phyloP scores from a whole-genome alignment of 2,888 invertebrate species.

The Notodonta dromedarius region DNA sequence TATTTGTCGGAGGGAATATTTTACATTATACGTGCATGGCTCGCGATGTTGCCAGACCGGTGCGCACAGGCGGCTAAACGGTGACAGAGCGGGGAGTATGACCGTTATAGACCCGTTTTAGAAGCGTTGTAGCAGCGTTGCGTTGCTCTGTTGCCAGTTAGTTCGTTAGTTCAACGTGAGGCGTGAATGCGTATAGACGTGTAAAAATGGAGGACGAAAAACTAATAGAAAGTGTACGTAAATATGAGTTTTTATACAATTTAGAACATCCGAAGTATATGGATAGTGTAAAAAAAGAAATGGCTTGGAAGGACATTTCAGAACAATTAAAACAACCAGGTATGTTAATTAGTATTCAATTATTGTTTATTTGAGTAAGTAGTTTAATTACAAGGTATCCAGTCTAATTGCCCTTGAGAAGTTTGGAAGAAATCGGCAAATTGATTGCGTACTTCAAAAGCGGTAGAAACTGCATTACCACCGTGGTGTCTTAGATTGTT shows the following conservation, averaged over 20 bases:
- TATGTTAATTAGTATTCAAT: no score
- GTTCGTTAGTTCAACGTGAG: conserved; percentile 15
- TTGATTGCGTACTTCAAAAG: no score
- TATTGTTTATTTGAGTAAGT: no score
- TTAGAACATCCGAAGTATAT: conserved; percentile 39
- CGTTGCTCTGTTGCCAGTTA: no score
- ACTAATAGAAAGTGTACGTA: conserved; percentile 26
- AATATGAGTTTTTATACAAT: conserved; percentile 33
- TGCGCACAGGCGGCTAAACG: conserved; percentile 19
- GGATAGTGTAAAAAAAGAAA: conserved; percentile 38
- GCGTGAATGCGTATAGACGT: conserved; percentile 9
- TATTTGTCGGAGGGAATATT: no score
- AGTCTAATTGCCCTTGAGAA: neutral
- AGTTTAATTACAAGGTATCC: neutral
- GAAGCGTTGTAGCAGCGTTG: neutral
- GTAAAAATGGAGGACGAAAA: conserved; percentile 26
- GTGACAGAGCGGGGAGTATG: conserved; percentile 21
- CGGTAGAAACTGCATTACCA: no score
- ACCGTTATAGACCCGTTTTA: conserved; percentile 8
- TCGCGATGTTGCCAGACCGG: conserved; percentile 32
- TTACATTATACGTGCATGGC: conserved; percentile 25
- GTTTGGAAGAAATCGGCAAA: no score
- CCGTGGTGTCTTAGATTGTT: no score
- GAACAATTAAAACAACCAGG: conserved; percentile 22
- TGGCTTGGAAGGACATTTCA: conserved; percentile 16